Evolutionary conservation across 2,888 invertebrate genomes (phyloP).

Genomic region (Oligia strigilis): DNA sequence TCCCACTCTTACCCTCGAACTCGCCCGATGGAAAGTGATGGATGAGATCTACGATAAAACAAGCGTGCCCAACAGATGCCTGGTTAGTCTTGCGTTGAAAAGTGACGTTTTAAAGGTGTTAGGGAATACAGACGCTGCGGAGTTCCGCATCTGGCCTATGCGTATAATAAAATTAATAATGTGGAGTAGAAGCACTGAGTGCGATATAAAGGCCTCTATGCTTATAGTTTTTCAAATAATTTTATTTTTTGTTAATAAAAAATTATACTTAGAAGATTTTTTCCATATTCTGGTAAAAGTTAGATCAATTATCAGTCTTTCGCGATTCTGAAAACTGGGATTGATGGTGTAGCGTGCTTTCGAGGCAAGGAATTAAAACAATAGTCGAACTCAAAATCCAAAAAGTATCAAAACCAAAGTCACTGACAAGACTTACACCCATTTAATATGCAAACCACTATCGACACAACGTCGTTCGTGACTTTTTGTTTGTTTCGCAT

Average conservation of each 20-base stretch:
- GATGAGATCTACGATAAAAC: not conserved
- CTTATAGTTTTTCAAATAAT: not conserved
- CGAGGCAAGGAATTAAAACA: not conserved
- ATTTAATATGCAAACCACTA: slow-evolving; percentile 60
- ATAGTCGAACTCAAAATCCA: not conserved
- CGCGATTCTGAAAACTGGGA: not conserved
- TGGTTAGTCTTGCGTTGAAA: not conserved
- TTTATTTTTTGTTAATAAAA: too few species aligned
- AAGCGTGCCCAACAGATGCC: not conserved
- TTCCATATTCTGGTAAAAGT: too few species aligned
- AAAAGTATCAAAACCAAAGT: not conserved
- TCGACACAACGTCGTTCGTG: slow-evolving; percentile 46
- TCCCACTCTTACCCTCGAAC: not conserved
- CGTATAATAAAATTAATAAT: not conserved
- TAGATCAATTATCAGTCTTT: not conserved
- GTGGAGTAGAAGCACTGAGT: not conserved
- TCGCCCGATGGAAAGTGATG: not conserved
- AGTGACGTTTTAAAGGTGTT: not conserved
- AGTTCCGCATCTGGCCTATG: not conserved
- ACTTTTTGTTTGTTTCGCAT: slow-evolving; percentile 60
- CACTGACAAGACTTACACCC: slow-evolving; percentile 12
- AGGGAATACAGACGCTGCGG: not conserved
- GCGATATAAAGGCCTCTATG: too few species aligned
- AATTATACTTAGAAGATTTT: too few species aligned
- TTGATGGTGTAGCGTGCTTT: not conserved